These are phyloP conservation scores for Chironomus tentans DNA, from an alignment of 2,888 invertebrate species.

Conservation along the genomic window DNA sequence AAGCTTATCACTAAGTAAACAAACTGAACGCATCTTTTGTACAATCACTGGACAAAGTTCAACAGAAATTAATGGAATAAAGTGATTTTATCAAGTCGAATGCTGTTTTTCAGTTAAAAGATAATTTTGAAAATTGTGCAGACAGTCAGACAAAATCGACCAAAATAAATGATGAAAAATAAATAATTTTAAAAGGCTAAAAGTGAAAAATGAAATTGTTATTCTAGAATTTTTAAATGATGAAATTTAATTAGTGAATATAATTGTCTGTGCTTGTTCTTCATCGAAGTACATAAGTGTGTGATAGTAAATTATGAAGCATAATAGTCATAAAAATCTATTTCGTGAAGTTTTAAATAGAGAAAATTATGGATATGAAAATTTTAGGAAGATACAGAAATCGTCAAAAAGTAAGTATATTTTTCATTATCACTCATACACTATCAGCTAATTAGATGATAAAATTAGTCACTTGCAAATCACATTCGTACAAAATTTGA, in stretches of 20 bases:
- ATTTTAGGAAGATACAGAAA: neutral
- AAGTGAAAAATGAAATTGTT: too few species aligned
- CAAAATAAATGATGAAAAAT: neutral
- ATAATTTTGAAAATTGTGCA: too few species aligned
- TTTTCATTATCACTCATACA: neutral
- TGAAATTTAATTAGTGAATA: too few species aligned
- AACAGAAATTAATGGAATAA: too few species aligned
- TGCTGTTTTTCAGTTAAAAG: too few species aligned
- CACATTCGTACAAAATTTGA: neutral
- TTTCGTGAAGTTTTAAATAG: neutral
- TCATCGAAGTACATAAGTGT: neutral
- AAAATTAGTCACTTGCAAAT: neutral
- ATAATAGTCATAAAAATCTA: neutral
- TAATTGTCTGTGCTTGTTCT: too few species aligned
- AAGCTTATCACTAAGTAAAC: too few species aligned
- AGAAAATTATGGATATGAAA: neutral
- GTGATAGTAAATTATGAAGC: neutral
- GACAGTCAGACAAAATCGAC: neutral
- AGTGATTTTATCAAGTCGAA: too few species aligned
- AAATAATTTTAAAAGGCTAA: too few species aligned
- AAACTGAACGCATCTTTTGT: too few species aligned
- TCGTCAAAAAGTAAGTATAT: slow-evolving; percentile 19
- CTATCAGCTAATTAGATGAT: neutral
- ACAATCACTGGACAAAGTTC: too few species aligned
- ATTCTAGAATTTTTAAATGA: too few species aligned